Conservation (phyloP, 2,888 invertebrate species). For the Mythimna lalbum region DNA sequence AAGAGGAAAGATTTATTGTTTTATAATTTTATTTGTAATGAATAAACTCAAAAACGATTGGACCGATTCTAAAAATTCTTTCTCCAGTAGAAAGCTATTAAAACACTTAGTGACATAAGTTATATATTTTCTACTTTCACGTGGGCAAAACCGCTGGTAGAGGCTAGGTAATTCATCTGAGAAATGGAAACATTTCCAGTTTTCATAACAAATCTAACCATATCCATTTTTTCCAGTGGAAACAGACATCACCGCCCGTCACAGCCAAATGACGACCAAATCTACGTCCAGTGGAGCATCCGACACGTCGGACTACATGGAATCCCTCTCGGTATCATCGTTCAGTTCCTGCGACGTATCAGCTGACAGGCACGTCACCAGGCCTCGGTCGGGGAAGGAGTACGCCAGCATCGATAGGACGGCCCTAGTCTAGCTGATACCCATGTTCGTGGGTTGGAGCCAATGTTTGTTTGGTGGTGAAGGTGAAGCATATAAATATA, state of each 20-base stretch:
- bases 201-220: background rate
- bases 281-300: conserved; percentile 93
- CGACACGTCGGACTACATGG: conserved; percentile 94
- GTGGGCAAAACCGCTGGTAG: too few species aligned
- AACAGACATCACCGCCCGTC: conserved; percentile 85
- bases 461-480: conserved; percentile 14
- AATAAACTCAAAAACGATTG: too few species aligned
- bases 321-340: conserved; percentile 93
- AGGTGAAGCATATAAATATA: conserved; percentile 1
- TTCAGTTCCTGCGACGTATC: conserved; percentile 92
- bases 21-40: too few species aligned
- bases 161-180: too few species aligned
- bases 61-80: too few species aligned
- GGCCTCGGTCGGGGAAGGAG: conserved; percentile 86
- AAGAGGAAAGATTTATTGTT: too few species aligned
- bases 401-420: conserved; percentile 85
- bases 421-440: conserved; percentile 70
- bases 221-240: conserved; percentile 77
- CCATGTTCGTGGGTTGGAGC: conserved; percentile 25
- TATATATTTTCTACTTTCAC: too few species aligned
- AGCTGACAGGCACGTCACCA: conserved; percentile 85
- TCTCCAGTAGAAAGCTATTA: too few species aligned
- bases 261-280: conserved; percentile 91
- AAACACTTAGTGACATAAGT: too few species aligned
- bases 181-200: too few species aligned